A percentile compares a stretch with the other conserved stretches of the same genome.
phyloP scores from a whole-genome alignment of 1,140 invertebrate genomes.

The Pygmarrhopalites habei region DNA sequence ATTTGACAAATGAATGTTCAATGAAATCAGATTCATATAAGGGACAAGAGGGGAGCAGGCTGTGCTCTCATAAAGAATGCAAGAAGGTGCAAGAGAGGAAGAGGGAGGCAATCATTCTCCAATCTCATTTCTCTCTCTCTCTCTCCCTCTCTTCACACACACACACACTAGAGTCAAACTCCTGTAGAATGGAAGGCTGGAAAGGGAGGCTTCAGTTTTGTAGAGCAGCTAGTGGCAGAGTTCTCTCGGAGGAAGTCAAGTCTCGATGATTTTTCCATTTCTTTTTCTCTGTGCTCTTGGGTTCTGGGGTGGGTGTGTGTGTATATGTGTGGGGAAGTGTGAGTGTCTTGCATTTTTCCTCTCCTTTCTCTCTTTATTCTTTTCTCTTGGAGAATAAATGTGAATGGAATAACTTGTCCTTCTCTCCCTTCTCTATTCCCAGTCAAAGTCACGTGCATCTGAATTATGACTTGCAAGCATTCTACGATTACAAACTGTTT shows the following conservation, averaged over 20 bases:
- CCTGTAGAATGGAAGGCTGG: too few relatives aligned
- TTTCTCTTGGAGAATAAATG: background rate
- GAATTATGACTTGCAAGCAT: constrained; percentile 11
- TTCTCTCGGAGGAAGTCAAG: background rate
- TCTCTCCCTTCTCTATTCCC: background rate
- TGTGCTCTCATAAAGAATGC: constrained; percentile 1
- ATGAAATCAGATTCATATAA: constrained; percentile 4
- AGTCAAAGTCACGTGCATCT: constrained; percentile 8
- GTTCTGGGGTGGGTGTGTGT: background rate
- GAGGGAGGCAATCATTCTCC: background rate
- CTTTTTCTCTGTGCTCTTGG: background rate
- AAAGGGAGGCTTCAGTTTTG: too few relatives aligned
- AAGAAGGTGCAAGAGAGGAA: constrained; percentile 2
- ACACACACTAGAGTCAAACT: too few relatives aligned
- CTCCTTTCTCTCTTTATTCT: background rate
- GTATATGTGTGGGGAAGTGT: background rate
- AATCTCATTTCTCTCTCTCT: background rate
- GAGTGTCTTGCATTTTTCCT: background rate
- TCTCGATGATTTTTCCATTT: background rate
- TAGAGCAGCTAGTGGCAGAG: too few relatives aligned
- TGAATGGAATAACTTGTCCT: constrained; percentile 7
- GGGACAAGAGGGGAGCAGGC: background rate
- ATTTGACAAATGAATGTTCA: constrained; percentile 1
- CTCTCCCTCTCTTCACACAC: too few relatives aligned
- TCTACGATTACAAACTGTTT: constrained; percentile 4